Evolutionary conservation across 2,797 vertebrate genomes (phyloP), one percentile per base, ranked within the genome.

Genomic region (Anomalospiza imberbis): DNA sequence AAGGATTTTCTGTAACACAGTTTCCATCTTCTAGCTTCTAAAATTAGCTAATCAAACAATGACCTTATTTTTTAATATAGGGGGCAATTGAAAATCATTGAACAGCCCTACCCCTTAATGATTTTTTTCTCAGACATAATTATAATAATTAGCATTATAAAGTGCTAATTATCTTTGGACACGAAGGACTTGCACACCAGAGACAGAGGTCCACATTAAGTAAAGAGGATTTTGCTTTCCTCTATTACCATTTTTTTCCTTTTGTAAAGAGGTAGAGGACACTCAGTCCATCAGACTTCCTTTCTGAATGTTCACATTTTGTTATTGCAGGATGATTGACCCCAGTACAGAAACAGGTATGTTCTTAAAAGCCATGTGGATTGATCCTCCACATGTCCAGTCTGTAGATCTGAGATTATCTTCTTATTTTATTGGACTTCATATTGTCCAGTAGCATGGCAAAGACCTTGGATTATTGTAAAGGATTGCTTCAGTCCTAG

Each of bases 91-190:
- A 98, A 98, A 98, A 98, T 98, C 97, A 96, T 97, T 97, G 97
- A 98, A 97, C 96, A 97, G 96, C 96, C 97, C 92, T 98, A 98
- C 97, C 97, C 98, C 97, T 97, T 98, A 98, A 98, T 98, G 98
- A 98, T 98, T 98, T 98, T 98, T 98, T 98, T 98, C 97, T 98
- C 97, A 98, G 97, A 97, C 97, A 98, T 98, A 98, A 98, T 98
- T 98, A 98, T 97, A 98, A 98, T 98, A 98, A 98, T 98, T 98
- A 98, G 96, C 98, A 98, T 98, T 98, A 98, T 98, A 98, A 98
- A 98, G 97, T 98, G 97, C 97, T 98, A 98, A 98, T 98, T 98
- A 98, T 98, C 98, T 98, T 98, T 98, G 97, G 97, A 98, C 98
- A 97, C 96, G 2, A 96, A 98, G 97, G 98, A 98, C 96, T 97